Conservation (phyloP, 2,797 vertebrate species). For the Megaceryle alcyon region DNA sequence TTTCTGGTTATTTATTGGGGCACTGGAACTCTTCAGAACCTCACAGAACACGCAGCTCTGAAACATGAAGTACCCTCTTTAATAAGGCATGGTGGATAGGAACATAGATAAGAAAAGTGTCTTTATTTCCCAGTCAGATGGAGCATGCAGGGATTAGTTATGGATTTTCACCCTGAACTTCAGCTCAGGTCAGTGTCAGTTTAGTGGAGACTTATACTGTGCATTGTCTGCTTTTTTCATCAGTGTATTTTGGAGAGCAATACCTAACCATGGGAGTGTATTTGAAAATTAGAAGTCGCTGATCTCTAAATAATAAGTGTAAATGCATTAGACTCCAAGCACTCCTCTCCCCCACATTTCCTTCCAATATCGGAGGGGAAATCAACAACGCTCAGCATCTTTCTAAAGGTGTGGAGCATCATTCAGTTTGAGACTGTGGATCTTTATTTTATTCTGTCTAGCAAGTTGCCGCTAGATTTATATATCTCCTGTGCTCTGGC, state of each 20-base stretch:
- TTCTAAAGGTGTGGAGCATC: constrained; percentile 7
- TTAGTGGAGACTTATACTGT: not conserved
- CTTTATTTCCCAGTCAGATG: not conserved
- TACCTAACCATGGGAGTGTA: not conserved
- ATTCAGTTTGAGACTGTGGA: not conserved
- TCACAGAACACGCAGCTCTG: constrained; percentile 53
- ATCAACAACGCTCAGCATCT: not conserved
- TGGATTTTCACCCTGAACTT: constrained; percentile 38
- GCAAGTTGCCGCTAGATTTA: constrained; percentile 4
- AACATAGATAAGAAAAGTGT: not conserved
- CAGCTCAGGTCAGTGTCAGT: constrained; percentile 3
- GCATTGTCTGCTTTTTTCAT: constrained; percentile 19
- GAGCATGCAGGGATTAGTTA: not conserved
- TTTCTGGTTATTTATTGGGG: constrained; percentile 53
- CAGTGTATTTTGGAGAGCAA: constrained; percentile 2
- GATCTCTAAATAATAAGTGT: not conserved
- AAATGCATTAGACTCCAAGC: not conserved
- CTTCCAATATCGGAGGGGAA: not conserved
- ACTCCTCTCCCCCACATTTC: not conserved
- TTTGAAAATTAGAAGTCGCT: constrained; percentile 45
- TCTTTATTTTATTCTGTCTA: constrained; percentile 18
- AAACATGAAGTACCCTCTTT: constrained; percentile 53
- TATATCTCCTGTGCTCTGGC: not conserved
- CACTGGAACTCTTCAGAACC: constrained; percentile 58
- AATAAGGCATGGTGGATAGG: not conserved